Conservation (phyloP, 2,113 vertebrate genomes). For the Tonatia bakeri region DNA sequence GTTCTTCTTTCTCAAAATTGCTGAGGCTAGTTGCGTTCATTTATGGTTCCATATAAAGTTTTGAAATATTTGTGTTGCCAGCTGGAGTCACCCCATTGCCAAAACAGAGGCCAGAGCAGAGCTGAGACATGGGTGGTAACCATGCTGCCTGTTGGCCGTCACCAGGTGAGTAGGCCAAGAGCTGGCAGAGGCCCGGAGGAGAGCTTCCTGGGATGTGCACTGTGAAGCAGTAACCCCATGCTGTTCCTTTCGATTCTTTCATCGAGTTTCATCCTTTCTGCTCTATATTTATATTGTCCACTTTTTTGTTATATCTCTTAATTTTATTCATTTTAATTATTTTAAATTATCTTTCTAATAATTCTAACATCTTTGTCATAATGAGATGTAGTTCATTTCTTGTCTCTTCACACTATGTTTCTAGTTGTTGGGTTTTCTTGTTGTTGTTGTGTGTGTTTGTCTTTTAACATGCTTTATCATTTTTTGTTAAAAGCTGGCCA, state of each 20-base stretch:
- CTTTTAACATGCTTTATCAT: background rate
- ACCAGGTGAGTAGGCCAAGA: background rate
- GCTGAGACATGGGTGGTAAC: conserved; percentile 52
- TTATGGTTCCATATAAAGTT: too few relatives aligned
- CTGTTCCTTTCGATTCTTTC: background rate
- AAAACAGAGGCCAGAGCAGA: conserved; percentile 44
- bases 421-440: background rate
- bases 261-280: background rate
- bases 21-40: too few relatives aligned
- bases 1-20: too few relatives aligned
- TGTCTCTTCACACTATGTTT: background rate
- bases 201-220: background rate
- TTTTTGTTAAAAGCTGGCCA: background rate
- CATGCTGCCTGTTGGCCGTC: conserved; percentile 84
- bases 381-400: background rate
- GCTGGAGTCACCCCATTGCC: conserved; percentile 76
- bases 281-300: background rate
- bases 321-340: too few relatives aligned
- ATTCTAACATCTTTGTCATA: background rate
- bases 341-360: background rate
- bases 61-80: conserved; percentile 70
- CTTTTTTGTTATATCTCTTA: too few relatives aligned
- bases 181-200: rapidly evolving
- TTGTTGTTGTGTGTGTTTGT: background rate
- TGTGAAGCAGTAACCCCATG: background rate